These are phyloP conservation scores for Acromyrmex echinatior DNA, from an alignment of 1,140 invertebrate species.

Conservation along the genomic window DNA sequence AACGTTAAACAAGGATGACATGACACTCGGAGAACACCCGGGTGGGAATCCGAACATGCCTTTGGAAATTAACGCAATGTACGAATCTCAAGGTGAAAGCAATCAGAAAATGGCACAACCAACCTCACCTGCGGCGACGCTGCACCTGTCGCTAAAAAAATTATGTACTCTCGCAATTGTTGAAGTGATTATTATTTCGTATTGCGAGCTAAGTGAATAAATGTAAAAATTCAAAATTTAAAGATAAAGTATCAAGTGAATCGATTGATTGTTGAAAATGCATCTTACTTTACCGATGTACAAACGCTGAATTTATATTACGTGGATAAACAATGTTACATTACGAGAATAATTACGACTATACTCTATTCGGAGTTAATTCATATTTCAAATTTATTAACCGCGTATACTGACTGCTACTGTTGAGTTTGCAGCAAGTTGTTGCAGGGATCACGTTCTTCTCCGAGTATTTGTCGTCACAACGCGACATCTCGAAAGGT, in stretches of 20 bases:
- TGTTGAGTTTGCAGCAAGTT: not conserved
- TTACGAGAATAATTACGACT: not conserved
- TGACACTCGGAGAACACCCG: too few species aligned
- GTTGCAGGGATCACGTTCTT: too few species aligned
- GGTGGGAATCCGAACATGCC: too few species aligned
- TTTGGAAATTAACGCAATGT: not conserved
- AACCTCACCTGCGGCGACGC: not conserved
- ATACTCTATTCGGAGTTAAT: not conserved
- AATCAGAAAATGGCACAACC: not conserved
- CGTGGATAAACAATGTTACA: not conserved
- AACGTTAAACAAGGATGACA: too few species aligned
- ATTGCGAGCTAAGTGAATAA: not conserved
- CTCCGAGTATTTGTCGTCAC: too few species aligned
- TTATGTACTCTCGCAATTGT: not conserved
- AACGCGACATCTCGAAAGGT: too few species aligned
- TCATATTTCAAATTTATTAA: not conserved
- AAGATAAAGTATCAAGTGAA: not conserved
- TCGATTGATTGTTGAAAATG: not conserved
- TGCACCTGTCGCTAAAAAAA: conserved; percentile 2
- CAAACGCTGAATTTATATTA: not conserved
- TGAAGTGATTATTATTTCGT: not conserved
- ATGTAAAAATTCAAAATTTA: not conserved
- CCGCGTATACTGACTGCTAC: not conserved
- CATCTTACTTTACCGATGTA: not conserved
- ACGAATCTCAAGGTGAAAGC: not conserved